Conservation (phyloP, 2,888 invertebrate genomes). For the Linnaemya tessellans region DNA sequence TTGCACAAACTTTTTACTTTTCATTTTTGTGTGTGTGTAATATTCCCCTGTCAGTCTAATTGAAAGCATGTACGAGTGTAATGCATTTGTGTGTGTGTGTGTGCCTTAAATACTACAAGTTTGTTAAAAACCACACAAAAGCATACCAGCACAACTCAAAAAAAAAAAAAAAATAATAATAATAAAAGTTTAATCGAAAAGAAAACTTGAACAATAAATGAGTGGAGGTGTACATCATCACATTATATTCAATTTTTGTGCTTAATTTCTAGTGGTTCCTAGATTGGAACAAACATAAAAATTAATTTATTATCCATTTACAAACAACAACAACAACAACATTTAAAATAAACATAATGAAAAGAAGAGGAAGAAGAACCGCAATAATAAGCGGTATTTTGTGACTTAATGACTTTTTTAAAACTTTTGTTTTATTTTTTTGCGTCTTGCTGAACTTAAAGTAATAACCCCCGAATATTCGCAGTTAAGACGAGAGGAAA, state of each 20-base stretch:
- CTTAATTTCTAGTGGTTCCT: conserved; percentile 2
- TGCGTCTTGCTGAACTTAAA: neutral
- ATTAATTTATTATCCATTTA: conserved; percentile 57
- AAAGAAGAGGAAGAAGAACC: neutral
- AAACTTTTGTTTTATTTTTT: neutral
- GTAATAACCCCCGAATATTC: neutral
- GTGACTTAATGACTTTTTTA: conserved; percentile 17
- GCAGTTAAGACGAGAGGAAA: neutral
- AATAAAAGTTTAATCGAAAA: conserved; percentile 59
- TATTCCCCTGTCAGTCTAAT: neutral
- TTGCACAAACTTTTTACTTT: conserved; percentile 24
- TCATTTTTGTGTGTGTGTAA: neutral
- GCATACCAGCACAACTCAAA: conserved; percentile 7
- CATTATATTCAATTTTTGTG: conserved; percentile 21
- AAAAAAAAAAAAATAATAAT: neutral
- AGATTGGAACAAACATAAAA: conserved; percentile 32
- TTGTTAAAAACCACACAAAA: conserved; percentile 40
- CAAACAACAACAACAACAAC: too few species aligned
- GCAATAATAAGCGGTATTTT: conserved; percentile 2
- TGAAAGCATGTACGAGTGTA: neutral
- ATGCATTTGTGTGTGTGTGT: neutral
- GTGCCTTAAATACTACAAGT: neutral
- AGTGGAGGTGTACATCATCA: conserved; percentile 30
- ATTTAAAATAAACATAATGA: conserved; percentile 6
- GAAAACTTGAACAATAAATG: conserved; percentile 41